Evolutionary conservation across 2,888 invertebrate species (phyloP).

Genomic region (Thera britannica): DNA sequence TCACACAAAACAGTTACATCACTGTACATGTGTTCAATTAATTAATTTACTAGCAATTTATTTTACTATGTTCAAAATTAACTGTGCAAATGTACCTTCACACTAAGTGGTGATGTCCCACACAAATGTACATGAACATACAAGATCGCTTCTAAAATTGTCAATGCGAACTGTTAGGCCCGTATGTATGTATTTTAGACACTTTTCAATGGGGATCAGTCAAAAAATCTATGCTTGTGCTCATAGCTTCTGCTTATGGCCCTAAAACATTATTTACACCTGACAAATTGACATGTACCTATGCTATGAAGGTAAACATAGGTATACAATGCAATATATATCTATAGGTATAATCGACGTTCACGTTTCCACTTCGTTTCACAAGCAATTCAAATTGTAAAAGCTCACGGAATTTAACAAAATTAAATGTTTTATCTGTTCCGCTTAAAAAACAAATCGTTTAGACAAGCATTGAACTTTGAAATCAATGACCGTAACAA

Average conservation of each 20-base stretch:
- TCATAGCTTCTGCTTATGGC: no score
- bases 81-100: neutral
- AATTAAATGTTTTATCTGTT: constrained; percentile 28
- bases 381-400: constrained; percentile 24
- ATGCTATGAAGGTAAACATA: no score
- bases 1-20: constrained; percentile 17
- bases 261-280: no score
- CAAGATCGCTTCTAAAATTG: neutral
- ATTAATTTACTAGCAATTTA: neutral
- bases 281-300: no score
- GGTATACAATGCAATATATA: neutral
- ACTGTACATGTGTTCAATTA: constrained; percentile 4
- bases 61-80: neutral
- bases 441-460: constrained; percentile 33
- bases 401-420: constrained; percentile 27
- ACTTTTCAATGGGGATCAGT: no score
- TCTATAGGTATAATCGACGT: neutral
- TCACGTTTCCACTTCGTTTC: constrained; percentile 29
- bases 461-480: constrained; percentile 34
- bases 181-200: no score
- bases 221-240: no score
- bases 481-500: constrained; percentile 34
- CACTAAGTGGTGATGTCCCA: neutral
- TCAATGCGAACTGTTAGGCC: neutral
- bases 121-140: constrained; percentile 1